Evolutionary conservation across 2,797 vertebrate species (phyloP).

Genomic region (Cirrhinus mrigala): DNA sequence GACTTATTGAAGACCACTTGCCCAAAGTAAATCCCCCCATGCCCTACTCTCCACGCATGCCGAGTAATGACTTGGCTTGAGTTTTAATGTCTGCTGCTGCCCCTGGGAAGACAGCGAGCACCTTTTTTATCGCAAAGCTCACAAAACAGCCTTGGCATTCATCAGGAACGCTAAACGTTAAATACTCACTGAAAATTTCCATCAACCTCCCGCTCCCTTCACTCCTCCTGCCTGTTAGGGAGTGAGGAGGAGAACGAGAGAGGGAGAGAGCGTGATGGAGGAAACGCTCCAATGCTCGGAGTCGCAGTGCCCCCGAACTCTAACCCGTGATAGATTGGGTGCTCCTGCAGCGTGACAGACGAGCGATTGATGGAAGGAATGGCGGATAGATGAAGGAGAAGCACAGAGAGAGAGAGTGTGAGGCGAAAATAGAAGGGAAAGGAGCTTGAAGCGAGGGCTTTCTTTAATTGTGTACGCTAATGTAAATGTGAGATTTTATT

Average conservation of each 20-base stretch:
- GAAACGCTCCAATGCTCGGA: constrained; percentile 49
- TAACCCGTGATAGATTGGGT: constrained; percentile 84
- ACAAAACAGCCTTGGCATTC: constrained; percentile 30
- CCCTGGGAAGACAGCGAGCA: background rate
- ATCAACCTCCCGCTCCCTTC: constrained; percentile 43
- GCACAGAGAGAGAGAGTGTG: constrained; percentile 42
- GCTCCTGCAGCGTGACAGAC: constrained; percentile 81
- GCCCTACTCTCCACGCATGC: constrained; percentile 28
- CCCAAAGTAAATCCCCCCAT: constrained; percentile 50
- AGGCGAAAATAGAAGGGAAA: background rate
- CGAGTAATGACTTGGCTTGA: constrained; percentile 16
- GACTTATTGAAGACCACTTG: constrained; percentile 49
- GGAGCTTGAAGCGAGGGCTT: constrained; percentile 2
- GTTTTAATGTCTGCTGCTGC: constrained; percentile 15
- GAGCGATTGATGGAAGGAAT: constrained; percentile 77
- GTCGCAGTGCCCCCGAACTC: constrained; percentile 67
- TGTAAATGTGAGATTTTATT: background rate
- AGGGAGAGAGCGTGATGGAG: constrained; percentile 43
- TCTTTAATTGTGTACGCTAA: constrained; percentile 1
- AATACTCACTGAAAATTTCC: constrained; percentile 38
- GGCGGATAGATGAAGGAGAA: constrained; percentile 78
- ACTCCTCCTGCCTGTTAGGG: constrained; percentile 31
- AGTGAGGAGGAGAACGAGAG: constrained; percentile 15
- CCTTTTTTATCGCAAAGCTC: constrained; percentile 1
- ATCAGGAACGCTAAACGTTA: constrained; percentile 40